Base-by-base conservation (phyloP, 2,797 vertebrate genomes). In the Sebastes variabilis region DNA sequence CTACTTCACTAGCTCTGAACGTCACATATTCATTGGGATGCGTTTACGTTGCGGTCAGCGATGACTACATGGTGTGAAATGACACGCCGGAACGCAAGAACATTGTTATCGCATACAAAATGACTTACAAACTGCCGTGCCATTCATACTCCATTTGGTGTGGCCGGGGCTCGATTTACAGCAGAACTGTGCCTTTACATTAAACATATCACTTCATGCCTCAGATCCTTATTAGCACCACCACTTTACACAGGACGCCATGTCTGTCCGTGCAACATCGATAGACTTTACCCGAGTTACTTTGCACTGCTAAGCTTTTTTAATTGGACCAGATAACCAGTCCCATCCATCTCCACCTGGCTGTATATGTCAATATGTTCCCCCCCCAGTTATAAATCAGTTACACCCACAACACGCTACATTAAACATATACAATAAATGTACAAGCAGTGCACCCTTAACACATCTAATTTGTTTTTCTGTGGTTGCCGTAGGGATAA, bases 381-480 rank as follows among this genome's bases (percentile, higher is more conserved):
- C 62, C 59, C 59, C 27, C 25, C 52, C 9, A 69, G 52, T 81
- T 67, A 78, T 75, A 81, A 81, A 87, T 85, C 72, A 71, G 61
- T 73, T 73, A 62, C 76, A 81, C 29, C 64, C 24, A 55, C 54
- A 71, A 25, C 55, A 70, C 8, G 20, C 54, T 72, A 70, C 75
- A 81, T 84, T 85, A 79, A 83, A 87, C 87, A 79, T 75, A 89
- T 78, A 91, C 67, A 87, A 77, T 87, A 88, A 83, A 89, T 82
- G 78, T 86, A 86, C 70, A 76, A 86, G 73, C 60, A 65, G 75
- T 79, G 71, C 80, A 84, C 84, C 89, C 91, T 87, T 89, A 93
- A 92, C 90, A 92, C 88, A 86, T 90, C 86, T 89, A 85, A 92
- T 95, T 95, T 93, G 93, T 90, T 95, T 95, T 94, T 92, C 91